phyloP scores from a whole-genome alignment of 2,888 invertebrate species.

The Elysia crispata region DNA sequence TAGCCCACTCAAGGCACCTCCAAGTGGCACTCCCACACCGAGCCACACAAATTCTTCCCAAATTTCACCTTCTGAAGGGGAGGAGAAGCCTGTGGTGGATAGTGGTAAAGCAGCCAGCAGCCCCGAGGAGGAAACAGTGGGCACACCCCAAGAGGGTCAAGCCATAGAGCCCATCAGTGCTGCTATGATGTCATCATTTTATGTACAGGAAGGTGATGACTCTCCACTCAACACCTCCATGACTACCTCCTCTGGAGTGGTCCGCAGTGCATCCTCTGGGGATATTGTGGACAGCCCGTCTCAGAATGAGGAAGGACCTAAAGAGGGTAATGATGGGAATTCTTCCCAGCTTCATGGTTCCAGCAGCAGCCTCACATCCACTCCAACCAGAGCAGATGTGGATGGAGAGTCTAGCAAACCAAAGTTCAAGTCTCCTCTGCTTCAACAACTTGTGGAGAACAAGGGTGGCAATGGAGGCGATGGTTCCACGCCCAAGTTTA shows the following conservation, averaged over 20 bases:
- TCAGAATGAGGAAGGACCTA: neutral
- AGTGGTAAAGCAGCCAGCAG: neutral
- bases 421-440: conserved; percentile 72
- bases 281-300: conserved; percentile 18
- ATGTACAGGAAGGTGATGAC: conserved; percentile 12
- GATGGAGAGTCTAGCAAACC: conserved; percentile 46
- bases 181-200: conserved; percentile 34
- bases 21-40: conserved; percentile 62
- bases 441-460: conserved; percentile 70
- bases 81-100: conserved; percentile 10
- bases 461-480: conserved; percentile 56
- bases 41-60: conserved; percentile 58
- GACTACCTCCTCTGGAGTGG: conserved; percentile 6
- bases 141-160: neutral
- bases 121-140: neutral
- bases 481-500: conserved; percentile 68
- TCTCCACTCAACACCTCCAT: neutral
- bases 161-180: conserved; percentile 19
- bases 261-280: conserved; percentile 35
- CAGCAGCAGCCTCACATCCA: neutral
- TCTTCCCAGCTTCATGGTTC: neutral
- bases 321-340: neutral
- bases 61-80: conserved; percentile 40
- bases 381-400: conserved; percentile 10
- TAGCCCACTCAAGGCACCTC: conserved; percentile 55